These are phyloP conservation scores for Crocidura indochinensis DNA, from an alignment of 2,797 vertebrate genomes.

Conservation along the genomic window DNA sequence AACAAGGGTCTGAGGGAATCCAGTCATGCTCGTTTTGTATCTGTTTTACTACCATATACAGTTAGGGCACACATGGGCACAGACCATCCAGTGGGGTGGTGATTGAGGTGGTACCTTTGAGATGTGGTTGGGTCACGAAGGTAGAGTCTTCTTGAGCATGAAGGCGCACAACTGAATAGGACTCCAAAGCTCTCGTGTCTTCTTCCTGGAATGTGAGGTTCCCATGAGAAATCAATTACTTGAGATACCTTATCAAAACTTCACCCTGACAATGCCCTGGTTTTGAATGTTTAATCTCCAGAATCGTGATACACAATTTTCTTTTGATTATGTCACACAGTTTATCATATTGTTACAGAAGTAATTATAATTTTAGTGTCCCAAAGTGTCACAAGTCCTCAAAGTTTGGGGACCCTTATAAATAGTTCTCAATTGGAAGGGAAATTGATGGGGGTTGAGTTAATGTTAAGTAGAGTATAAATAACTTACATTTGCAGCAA, in stretches of 20 bases:
- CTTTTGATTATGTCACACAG: background rate
- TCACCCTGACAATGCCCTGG: too few species aligned
- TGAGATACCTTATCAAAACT: background rate
- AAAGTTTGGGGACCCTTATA: background rate
- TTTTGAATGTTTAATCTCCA: background rate
- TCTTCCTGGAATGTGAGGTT: background rate
- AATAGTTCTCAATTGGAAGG: background rate
- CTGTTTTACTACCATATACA: background rate
- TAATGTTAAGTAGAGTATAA: background rate
- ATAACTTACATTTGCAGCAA: too few species aligned
- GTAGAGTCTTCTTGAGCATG: background rate
- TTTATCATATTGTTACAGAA: background rate
- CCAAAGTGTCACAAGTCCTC: background rate
- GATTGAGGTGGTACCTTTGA: background rate
- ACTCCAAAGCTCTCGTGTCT: background rate
- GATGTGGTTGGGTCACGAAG: background rate
- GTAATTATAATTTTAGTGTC: too few species aligned
- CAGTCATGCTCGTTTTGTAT: background rate
- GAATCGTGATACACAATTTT: background rate
- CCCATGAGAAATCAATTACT: background rate
- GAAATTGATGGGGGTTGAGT: background rate
- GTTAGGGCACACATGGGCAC: background rate
- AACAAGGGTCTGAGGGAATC: background rate
- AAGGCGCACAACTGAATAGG: too few species aligned
- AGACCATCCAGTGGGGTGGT: background rate